A percentile compares a stretch with the other conserved stretches of the same genome.
These are phyloP conservation scores for Varanus salvator DNA, from an alignment of 2,113 vertebrate species.

Conservation along the genomic window DNA sequence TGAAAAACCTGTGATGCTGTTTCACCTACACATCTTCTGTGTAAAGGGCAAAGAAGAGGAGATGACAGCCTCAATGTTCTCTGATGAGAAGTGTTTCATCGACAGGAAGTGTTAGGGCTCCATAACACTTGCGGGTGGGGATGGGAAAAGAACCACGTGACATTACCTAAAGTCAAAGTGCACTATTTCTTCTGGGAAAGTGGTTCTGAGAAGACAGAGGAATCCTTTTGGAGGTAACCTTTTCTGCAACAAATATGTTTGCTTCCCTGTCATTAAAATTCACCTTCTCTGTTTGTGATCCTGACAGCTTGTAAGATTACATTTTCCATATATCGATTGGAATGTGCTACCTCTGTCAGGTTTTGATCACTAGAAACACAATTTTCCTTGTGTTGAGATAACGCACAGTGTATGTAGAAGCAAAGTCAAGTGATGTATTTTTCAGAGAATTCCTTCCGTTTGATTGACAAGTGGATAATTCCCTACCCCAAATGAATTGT, in stretches of 20 bases:
- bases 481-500: neutral
- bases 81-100: slow-evolving; percentile 55
- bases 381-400: slow-evolving; percentile 49
- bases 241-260: slow-evolving; percentile 67
- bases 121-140: neutral
- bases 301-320: slow-evolving; percentile 69
- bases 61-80: slow-evolving; percentile 59
- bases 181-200: slow-evolving; percentile 39
- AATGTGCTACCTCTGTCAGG: slow-evolving; percentile 53
- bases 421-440: slow-evolving; percentile 21
- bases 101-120: slow-evolving; percentile 55
- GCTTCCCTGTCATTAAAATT: slow-evolving; percentile 71
- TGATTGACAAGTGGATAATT: neutral
- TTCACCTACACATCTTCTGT: slow-evolving; percentile 34
- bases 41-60: slow-evolving; percentile 64
- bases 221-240: slow-evolving; percentile 66
- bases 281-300: slow-evolving; percentile 64
- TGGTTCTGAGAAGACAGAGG: slow-evolving; percentile 55
- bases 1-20: slow-evolving; percentile 29
- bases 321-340: slow-evolving; percentile 60
- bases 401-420: slow-evolving; percentile 29
- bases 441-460: slow-evolving; percentile 31
- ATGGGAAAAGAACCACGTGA: slow-evolving; percentile 42
- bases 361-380: slow-evolving; percentile 67
- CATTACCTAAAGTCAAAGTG: slow-evolving; percentile 48